These are phyloP conservation scores for Austrolebias charrua DNA, from an alignment of 2,797 vertebrate genomes.

Conservation along the genomic window DNA sequence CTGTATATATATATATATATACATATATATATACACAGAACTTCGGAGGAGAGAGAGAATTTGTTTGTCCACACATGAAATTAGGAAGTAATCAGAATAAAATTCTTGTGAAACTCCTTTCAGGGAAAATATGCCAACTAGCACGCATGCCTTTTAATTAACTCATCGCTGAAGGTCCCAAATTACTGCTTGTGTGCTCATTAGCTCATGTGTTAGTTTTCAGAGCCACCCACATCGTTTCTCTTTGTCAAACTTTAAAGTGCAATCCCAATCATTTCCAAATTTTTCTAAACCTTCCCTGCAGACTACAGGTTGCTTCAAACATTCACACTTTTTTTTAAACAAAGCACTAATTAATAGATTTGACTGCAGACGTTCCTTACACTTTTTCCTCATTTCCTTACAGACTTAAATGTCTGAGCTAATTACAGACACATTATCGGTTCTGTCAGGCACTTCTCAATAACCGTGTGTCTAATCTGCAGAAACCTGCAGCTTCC, in stretches of 20 bases:
- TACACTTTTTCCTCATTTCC: neutral
- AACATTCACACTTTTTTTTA: neutral
- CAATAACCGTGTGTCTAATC: constrained; percentile 40
- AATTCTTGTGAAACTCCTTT: neutral
- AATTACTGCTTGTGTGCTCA: neutral
- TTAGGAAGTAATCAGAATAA: no score
- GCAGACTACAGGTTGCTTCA: neutral
- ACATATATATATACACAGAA: no score
- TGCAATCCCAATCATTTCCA: neutral
- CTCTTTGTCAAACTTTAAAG: neutral
- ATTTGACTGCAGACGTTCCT: constrained; percentile 9
- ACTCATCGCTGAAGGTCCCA: neutral
- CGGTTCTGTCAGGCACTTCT: constrained; percentile 29
- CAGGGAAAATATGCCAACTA: neutral
- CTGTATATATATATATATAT: no score
- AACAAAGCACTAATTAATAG: constrained; percentile 1
- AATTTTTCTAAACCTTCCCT: constrained; percentile 8
- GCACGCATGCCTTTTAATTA: neutral
- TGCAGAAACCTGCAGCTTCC: constrained; percentile 41
- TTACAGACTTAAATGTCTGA: constrained; percentile 18
- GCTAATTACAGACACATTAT: constrained; percentile 41
- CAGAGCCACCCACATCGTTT: neutral
- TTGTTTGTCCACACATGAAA: no score
- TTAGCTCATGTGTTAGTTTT: neutral
- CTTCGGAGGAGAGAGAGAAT: no score